Conservation (phyloP, 2,113 vertebrate species). For the Apistogramma diplotaenia region DNA sequence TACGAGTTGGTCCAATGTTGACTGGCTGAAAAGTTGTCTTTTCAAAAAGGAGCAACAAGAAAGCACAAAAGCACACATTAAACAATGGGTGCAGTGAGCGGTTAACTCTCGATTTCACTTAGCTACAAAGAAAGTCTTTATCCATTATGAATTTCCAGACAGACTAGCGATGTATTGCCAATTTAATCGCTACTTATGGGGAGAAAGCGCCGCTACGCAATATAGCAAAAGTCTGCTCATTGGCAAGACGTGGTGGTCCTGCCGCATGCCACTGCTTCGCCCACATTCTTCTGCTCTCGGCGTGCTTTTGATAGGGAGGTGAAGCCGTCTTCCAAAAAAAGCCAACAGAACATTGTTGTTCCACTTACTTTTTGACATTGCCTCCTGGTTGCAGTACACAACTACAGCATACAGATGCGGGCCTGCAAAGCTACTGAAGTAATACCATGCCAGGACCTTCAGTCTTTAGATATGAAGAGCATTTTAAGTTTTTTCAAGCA, state of each 20-base stretch:
- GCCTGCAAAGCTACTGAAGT: background rate
- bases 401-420: background rate
- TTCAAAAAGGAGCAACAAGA: background rate
- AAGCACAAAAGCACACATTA: background rate
- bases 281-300: background rate
- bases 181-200: background rate
- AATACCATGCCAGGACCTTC: background rate
- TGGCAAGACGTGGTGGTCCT: background rate
- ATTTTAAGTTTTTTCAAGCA: background rate
- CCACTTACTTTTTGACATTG: background rate
- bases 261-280: background rate
- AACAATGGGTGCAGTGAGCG: background rate
- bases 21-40: background rate
- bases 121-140: background rate
- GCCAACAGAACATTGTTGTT: background rate
- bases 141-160: background rate
- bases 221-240: background rate
- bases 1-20: background rate
- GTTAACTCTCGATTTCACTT: background rate
- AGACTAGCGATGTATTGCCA: background rate
- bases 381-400: background rate
- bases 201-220: background rate
- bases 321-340: background rate
- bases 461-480: background rate
- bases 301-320: background rate